Base-by-base conservation (phyloP, 2,888 invertebrate species). In the Drosophila formosana region DNA sequence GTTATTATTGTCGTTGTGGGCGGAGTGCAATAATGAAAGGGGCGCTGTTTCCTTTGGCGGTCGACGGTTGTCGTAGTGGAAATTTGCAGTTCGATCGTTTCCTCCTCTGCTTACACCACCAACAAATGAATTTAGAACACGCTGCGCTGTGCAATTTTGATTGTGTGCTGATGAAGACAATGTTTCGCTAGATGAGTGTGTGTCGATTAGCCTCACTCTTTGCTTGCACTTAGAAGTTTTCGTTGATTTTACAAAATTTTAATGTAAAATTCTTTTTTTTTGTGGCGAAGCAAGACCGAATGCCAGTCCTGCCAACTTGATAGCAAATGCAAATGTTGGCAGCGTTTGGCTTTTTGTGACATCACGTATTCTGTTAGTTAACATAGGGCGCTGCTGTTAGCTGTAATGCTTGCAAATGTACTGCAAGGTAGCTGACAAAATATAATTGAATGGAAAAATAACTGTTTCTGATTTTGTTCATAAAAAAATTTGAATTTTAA, bases 141-240 rank as follows among this genome's bases (percentile, higher is more conserved):
- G 63, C 71, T 51, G 51, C 62, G 47, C 58, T 58, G 39, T 58
- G 28, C 47, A 64, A 72, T 55, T 53, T 55, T 37, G 47, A 32
- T 37, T 37, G 18, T 65, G 58, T 43, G 30, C 28, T 51, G 49
- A 25, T 52, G 41, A 26, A 43, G 55, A 43, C 61, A 51, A 72
- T 46, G 45, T 64, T 62, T 55, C 37, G 41, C 51, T 34, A 45
- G 18, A 1, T 37, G 61, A 55, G 49, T 61, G 71, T 70, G 23
- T 45, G 57, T 46, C 72, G 74, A 73, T 70, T 70, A 66, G 78
- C 69, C 66, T 63, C 64, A 72, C 67, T 52, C 28, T 60, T 66
- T 55, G 64, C 83, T 64, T 67, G 80, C 83, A 83, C 83, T 83
- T 83, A 67, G 76, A 80, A 60, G 86, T 78, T 78, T 86, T 83